Percentiles rank a stretch among this genome's conserved stretches.
phyloP scores from a whole-genome alignment of 2,888 invertebrate genomes.

The Tenthredo distinguenda region DNA sequence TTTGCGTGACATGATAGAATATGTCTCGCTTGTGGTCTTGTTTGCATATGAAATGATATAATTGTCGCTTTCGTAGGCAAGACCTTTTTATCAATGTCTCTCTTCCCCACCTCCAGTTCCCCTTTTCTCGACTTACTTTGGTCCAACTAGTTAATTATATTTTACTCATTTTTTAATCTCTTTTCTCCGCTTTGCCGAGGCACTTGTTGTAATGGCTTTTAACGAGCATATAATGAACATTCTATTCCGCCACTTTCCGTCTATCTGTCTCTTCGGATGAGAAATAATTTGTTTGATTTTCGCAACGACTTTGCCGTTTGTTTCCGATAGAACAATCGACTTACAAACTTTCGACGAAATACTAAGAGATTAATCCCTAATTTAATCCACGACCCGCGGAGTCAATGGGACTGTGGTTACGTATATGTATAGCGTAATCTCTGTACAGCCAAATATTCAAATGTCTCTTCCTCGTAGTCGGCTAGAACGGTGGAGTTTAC shows the following conservation, averaged over 20 bases:
- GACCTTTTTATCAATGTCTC: slow-evolving; percentile 37
- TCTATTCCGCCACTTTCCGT: neutral
- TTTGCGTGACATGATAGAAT: slow-evolving; percentile 39
- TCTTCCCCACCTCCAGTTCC: neutral
- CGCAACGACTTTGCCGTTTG: neutral
- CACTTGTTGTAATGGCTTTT: neutral
- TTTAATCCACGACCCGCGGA: slow-evolving; percentile 60
- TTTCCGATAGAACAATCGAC: neutral
- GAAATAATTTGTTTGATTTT: slow-evolving; percentile 13
- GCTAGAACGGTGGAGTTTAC: neutral
- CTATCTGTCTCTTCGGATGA: neutral
- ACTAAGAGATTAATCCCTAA: slow-evolving; percentile 61
- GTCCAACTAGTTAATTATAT: neutral
- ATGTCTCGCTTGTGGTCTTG: slow-evolving; percentile 27
- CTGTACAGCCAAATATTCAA: slow-evolving; percentile 39
- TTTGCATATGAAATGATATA: slow-evolving; percentile 24
- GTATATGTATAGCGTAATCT: slow-evolving; percentile 16
- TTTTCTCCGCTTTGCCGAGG: neutral
- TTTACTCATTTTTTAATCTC: neutral
- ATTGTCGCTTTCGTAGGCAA: slow-evolving; percentile 22
- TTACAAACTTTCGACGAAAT: slow-evolving; percentile 59
- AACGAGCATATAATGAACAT: neutral
- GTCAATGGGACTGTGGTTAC: slow-evolving; percentile 56
- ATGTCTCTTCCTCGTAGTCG: slow-evolving; percentile 26
- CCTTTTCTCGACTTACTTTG: slow-evolving; percentile 8